These are phyloP conservation scores for Balaeniceps rex DNA, from an alignment of 2,113 vertebrate species.

Conservation along the genomic window DNA sequence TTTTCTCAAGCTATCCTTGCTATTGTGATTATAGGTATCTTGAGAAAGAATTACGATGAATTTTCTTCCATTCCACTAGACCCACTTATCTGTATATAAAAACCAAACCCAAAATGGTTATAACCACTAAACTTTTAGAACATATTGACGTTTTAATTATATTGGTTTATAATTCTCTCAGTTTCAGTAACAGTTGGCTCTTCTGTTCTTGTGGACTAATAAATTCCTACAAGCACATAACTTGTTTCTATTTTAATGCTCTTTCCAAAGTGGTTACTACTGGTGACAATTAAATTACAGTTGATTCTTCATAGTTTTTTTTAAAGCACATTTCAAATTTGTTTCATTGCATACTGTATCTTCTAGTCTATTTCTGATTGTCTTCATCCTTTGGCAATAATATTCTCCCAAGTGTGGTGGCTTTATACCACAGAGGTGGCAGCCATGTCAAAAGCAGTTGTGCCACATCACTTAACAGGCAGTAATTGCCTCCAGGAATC, in stretches of 20 bases:
- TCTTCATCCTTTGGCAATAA: neutral
- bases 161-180: neutral
- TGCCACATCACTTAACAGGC: neutral
- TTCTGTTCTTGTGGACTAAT: neutral
- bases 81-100: neutral
- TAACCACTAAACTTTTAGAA: neutral
- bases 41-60: neutral
- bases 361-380: neutral
- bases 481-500: constrained; percentile 26
- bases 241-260: neutral
- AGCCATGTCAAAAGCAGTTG: neutral
- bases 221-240: neutral
- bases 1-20: neutral
- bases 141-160: neutral
- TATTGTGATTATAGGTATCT: neutral
- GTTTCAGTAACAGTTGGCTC: neutral
- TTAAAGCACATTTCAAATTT: neutral
- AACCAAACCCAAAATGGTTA: neutral
- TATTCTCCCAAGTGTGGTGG: neutral
- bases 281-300: neutral
- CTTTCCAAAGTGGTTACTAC: neutral
- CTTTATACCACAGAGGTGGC: neutral
- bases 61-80: neutral
- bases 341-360: neutral
- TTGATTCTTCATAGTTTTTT: neutral